Base-by-base conservation (phyloP, 2,888 invertebrate species). In the Vandiemenella viatica region DNA sequence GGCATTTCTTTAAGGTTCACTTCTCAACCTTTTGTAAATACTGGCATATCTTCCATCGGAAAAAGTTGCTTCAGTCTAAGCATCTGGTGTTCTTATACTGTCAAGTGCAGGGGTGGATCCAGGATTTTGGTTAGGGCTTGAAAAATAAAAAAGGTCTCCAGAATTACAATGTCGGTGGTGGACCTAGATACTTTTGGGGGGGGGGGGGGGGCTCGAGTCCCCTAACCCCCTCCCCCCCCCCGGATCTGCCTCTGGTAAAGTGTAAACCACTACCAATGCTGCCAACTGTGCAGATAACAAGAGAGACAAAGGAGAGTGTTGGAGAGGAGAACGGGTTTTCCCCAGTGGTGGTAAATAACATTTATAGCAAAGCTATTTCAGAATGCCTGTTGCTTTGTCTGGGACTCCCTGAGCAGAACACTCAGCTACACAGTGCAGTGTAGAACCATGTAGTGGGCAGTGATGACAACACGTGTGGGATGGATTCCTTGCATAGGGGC, bases 401-500 rank as follows among this genome's bases (percentile, higher is more conserved):
- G 26, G 49, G 49, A 18, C 38, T n/a, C n/a, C n/a, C n/a, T n/a
- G n/a, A n/a, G n/a, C 49, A 18, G 38, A 40, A 37, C 37, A n/a
- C 19, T 18, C 23, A 40, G 40, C 44, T 45, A 21, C 40, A 49
- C 49, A 44, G 45, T 45, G 42, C n/a, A 45, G 38, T 20, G 19
- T 44, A 10, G 37, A 45, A 48, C 42, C 48, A 48, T 41, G 37
- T 42, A 43, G 48, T 20, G 21, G 32, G 32, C 32, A 32, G 32
- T 7, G 22, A 59, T 61, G 61, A 53, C 61, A 18, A 57, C 59
- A 42, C 55, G 61, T 46, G 57, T 59, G 43, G 61, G 61, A 41
- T 61, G 61, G 61, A 59, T 61, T 19, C 61, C 61, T 8, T 59
- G 59, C 48, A 57, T 61, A n/a, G 61, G 61, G 46, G 58, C 58